Conservation (phyloP, 2,797 vertebrate genomes). For the Triplophysa bombifrons region DNA sequence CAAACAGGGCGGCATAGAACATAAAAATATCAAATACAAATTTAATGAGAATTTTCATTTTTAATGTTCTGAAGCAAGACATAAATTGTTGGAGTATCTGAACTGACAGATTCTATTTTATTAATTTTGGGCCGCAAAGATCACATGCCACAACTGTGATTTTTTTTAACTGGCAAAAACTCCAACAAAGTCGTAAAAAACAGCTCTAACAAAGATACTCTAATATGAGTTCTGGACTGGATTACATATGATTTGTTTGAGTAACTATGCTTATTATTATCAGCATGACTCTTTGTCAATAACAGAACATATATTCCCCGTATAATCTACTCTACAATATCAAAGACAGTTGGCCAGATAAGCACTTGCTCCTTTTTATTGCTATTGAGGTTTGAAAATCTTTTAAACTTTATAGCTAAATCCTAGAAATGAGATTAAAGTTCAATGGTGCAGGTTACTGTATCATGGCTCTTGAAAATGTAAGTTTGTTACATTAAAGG, state of each 20-base stretch:
- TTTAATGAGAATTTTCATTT: background rate
- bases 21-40: slow-evolving; percentile 31
- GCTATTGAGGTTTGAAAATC: background rate
- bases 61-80: slow-evolving; percentile 9
- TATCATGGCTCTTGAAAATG: too few relatives aligned
- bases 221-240: slow-evolving; percentile 15
- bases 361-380: background rate
- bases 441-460: too few relatives aligned
- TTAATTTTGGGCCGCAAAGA: slow-evolving; percentile 48
- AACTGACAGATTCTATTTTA: slow-evolving; percentile 54
- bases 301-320: background rate
- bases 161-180: slow-evolving; percentile 55
- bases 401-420: background rate
- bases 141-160: slow-evolving; percentile 53
- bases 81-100: slow-evolving; percentile 28
- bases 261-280: background rate
- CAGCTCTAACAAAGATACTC: slow-evolving; percentile 16
- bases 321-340: background rate
- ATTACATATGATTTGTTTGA: slow-evolving; percentile 28
- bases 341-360: background rate
- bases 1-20: background rate
- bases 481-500: too few relatives aligned
- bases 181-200: background rate
- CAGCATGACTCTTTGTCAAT: slow-evolving; percentile 1
- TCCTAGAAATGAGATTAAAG: too few relatives aligned